These are phyloP conservation scores for Zaprionus ghesquierei DNA, from an alignment of 1,140 invertebrate species.

Conservation along the genomic window DNA sequence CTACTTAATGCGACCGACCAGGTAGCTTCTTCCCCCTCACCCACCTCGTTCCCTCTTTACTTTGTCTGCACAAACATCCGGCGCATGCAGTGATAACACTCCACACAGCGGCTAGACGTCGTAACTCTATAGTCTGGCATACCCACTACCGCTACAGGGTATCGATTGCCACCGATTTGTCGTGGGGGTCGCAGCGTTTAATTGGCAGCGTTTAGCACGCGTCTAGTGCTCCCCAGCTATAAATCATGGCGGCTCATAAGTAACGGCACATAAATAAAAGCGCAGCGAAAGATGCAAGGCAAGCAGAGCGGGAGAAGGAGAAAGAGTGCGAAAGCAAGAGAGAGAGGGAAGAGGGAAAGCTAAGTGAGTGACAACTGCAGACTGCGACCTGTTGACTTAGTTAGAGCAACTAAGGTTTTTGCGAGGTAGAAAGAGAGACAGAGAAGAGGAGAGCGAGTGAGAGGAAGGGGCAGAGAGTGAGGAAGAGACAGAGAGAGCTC, in stretches of 20 bases:
- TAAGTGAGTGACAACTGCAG: not conserved
- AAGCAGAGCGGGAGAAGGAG: not conserved
- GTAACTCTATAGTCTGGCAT: not conserved
- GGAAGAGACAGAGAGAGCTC: too few relatives aligned
- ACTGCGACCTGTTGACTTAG: not conserved
- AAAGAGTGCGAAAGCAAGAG: too few relatives aligned
- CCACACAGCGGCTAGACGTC: too few relatives aligned
- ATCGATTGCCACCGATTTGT: conserved; percentile 62
- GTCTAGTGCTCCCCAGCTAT: conserved; percentile 50
- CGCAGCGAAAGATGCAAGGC: conserved; percentile 46
- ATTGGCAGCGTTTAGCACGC: conserved; percentile 75
- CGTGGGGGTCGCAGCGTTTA: conserved; percentile 54
- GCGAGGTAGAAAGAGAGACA: not conserved
- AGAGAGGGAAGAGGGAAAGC: not conserved
- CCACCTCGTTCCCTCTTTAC: not conserved
- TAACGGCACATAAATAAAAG: conserved; percentile 79
- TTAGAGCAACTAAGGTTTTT: not conserved
- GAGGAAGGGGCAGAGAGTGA: too few relatives aligned
- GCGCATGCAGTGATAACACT: not conserved
- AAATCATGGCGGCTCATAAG: conserved; percentile 73
- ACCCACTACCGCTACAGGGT: not conserved
- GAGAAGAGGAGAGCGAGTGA: too few relatives aligned
- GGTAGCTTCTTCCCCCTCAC: not conserved
- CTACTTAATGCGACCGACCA: conserved; percentile 45
- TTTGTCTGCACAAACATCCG: conserved; percentile 41